Evolutionary conservation across 2,797 vertebrate species (phyloP).

Genomic region (Pseudochirops cupreus): DNA sequence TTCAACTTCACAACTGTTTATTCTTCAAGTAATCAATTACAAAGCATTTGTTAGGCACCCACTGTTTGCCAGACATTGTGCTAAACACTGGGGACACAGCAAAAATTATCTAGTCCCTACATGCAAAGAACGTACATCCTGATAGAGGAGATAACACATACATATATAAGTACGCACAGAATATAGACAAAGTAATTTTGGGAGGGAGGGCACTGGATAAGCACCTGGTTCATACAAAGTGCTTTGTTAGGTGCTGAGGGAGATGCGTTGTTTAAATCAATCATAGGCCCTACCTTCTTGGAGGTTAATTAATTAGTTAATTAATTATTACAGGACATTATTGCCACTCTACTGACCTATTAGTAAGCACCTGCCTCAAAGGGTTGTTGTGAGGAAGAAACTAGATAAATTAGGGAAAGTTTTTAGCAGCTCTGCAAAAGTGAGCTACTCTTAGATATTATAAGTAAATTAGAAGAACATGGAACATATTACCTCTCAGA

Average conservation of each 20-base stretch:
- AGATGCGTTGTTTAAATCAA: background rate
- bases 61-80: background rate
- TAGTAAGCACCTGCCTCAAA: background rate
- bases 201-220: background rate
- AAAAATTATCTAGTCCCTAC: background rate
- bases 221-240: background rate
- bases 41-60: background rate
- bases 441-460: background rate
- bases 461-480: background rate
- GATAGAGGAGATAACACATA: background rate
- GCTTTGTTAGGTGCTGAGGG: background rate
- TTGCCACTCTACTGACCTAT: background rate
- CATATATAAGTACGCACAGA: background rate
- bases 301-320: background rate
- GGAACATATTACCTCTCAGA: background rate
- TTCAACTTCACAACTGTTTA: background rate
- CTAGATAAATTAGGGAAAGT: background rate
- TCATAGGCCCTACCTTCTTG: background rate
- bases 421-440: background rate
- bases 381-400: background rate
- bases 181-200: background rate
- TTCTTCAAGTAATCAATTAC: background rate
- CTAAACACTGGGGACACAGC: background rate
- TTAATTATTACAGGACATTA: background rate
- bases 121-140: background rate